Conservation (phyloP, 2,797 vertebrate species). For the Rhinatrema bivittatum region DNA sequence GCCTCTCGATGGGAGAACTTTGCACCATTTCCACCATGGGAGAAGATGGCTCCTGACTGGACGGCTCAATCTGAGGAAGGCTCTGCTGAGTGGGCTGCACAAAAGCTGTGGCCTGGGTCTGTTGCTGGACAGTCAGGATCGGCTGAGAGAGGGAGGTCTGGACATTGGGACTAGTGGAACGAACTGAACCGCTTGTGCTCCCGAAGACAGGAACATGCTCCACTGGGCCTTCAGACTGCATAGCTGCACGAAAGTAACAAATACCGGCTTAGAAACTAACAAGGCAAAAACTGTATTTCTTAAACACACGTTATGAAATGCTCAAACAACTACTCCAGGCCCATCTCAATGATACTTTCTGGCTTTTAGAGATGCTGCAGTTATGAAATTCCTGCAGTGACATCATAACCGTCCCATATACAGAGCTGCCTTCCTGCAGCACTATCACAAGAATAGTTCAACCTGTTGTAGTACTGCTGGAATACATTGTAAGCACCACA, state of each 20-base stretch:
- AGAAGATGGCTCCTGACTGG: slow-evolving; percentile 73
- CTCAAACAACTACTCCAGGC: no score
- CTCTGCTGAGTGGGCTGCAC: slow-evolving; percentile 96
- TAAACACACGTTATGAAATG: no score
- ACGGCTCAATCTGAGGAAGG: slow-evolving; percentile 72
- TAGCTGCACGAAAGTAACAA: slow-evolving; percentile 54
- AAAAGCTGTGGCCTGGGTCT: slow-evolving; percentile 88
- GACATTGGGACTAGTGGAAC: slow-evolving; percentile 94
- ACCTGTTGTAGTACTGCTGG: no score
- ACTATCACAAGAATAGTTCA: no score
- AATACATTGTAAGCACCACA: no score
- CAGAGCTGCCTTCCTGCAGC: no score
- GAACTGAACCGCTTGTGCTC: slow-evolving; percentile 87
- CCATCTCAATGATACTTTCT: no score
- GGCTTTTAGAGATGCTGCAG: no score
- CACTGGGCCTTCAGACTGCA: slow-evolving; percentile 84
- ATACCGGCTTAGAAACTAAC: no score
- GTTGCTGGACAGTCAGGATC: slow-evolving; percentile 79
- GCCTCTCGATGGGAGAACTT: slow-evolving; percentile 82
- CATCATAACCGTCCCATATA: no score
- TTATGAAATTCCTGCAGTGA: no score
- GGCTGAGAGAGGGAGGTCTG: slow-evolving; percentile 78
- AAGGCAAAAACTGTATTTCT: no score
- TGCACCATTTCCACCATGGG: slow-evolving; percentile 77
- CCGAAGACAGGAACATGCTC: slow-evolving; percentile 92